Conservation (phyloP, 2,797 vertebrate genomes). For the Onychomys arenicola region DNA sequence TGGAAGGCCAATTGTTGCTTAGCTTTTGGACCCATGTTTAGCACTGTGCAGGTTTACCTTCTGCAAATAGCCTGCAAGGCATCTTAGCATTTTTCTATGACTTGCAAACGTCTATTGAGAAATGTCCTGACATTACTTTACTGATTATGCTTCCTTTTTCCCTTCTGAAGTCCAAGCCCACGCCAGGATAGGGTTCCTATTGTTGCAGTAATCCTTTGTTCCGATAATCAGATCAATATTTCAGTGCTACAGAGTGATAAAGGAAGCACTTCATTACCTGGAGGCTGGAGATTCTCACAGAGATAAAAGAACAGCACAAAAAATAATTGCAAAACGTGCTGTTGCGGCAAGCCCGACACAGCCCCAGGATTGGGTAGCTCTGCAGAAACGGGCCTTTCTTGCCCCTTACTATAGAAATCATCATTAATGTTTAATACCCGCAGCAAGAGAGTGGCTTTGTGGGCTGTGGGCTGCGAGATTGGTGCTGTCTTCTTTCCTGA, state of each 20-base stretch:
- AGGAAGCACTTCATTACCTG: constrained; percentile 76
- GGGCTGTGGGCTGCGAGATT: constrained; percentile 38
- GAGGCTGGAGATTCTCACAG: constrained; percentile 66
- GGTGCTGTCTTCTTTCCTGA: constrained; percentile 68
- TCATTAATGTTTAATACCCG: constrained; percentile 79
- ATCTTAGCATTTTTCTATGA: background rate
- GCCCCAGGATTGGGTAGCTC: constrained; percentile 36
- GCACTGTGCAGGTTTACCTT: background rate
- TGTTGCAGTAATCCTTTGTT: constrained; percentile 76
- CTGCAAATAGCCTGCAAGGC: constrained; percentile 28
- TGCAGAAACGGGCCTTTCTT: background rate
- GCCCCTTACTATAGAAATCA: constrained; percentile 59
- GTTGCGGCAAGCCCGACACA: constrained; percentile 54
- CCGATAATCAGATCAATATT: constrained; percentile 82
- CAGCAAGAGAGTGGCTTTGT: constrained; percentile 54
- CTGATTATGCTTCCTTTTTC: constrained; percentile 57
- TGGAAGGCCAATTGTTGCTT: constrained; percentile 24
- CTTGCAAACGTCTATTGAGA: constrained; percentile 62
- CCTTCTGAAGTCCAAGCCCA: constrained; percentile 47
- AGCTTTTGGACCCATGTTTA: background rate
- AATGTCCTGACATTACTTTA: constrained; percentile 53
- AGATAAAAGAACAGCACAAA: constrained; percentile 63
- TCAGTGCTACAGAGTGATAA: constrained; percentile 67
- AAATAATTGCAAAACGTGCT: background rate
- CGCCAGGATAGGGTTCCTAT: constrained; percentile 1